Conservation (phyloP, 2,888 invertebrate genomes). For the Lepidocyrtoides sp. region DNA sequence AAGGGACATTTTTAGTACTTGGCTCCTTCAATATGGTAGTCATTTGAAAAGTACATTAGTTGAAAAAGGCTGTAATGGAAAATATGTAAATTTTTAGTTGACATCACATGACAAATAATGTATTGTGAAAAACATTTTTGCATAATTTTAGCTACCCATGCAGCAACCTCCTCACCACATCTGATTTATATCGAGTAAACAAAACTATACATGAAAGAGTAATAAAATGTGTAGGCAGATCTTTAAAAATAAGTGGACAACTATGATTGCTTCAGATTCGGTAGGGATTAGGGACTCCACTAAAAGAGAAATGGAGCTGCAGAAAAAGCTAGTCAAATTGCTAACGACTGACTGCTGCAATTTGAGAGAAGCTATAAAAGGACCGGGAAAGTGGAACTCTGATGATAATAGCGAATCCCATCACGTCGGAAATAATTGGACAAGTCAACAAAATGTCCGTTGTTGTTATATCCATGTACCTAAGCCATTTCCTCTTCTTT, state of each 20-base stretch:
- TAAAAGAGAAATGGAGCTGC: background rate
- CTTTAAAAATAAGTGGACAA: slow-evolving; percentile 36
- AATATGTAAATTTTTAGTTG: too few species aligned
- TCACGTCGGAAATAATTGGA: slow-evolving; percentile 68
- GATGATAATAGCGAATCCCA: slow-evolving; percentile 52
- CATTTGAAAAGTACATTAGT: too few species aligned
- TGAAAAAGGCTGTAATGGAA: too few species aligned
- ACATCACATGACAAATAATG: too few species aligned
- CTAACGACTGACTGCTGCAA: slow-evolving; percentile 11
- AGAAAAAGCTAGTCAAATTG: slow-evolving; percentile 11
- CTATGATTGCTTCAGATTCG: slow-evolving; percentile 41
- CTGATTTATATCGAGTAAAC: background rate
- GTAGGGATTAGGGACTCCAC: slow-evolving; percentile 27
- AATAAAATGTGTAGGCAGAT: background rate
- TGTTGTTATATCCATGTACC: slow-evolving; percentile 12
- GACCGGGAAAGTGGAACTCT: background rate
- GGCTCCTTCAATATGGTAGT: too few species aligned
- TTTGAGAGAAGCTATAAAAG: slow-evolving; percentile 38
- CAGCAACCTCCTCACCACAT: too few species aligned
- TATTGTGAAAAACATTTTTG: too few species aligned
- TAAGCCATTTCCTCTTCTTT: slow-evolving; percentile 17
- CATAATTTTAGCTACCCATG: too few species aligned
- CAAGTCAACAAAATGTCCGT: slow-evolving; percentile 55
- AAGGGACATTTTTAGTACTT: too few species aligned
- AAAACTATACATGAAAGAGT: slow-evolving; percentile 1